phyloP scores from a whole-genome alignment of 2,797 vertebrate genomes.

The Enoplosus armatus region DNA sequence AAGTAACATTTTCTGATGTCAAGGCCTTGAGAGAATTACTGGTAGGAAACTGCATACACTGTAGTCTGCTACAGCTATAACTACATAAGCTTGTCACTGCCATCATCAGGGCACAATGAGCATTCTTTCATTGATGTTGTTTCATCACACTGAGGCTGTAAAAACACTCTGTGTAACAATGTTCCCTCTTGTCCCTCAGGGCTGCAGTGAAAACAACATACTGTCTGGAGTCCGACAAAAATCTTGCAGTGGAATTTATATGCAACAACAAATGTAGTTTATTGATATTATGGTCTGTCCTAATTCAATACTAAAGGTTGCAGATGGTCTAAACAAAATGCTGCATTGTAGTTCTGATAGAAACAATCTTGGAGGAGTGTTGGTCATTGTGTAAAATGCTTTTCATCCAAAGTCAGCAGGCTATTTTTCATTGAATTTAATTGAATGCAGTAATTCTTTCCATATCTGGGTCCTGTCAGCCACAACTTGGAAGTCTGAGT shows the following conservation, averaged over 20 bases:
- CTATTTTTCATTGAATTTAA: neutral
- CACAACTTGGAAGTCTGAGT: neutral
- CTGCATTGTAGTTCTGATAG: neutral
- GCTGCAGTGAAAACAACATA: conserved; percentile 15
- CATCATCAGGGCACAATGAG: conserved; percentile 30
- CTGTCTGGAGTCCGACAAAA: conserved; percentile 7
- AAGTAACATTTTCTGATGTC: conserved; percentile 9
- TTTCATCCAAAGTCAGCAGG: conserved; percentile 6
- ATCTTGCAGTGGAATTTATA: conserved; percentile 15
- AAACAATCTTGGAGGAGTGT: neutral
- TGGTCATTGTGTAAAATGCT: conserved; percentile 10
- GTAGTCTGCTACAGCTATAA: neutral
- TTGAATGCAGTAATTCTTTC: neutral
- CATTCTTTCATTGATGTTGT: conserved; percentile 27
- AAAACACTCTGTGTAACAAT: conserved; percentile 13
- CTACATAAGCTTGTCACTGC: neutral
- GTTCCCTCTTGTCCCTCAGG: conserved; percentile 7
- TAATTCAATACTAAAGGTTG: conserved; percentile 9
- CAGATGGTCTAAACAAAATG: conserved; percentile 48
- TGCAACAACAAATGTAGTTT: conserved; percentile 18
- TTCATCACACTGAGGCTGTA: conserved; percentile 25
- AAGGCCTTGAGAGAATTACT: neutral
- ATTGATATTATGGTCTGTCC: conserved; percentile 6
- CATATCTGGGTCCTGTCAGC: neutral
- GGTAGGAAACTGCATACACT: conserved; percentile 6